phyloP scores from a whole-genome alignment of 2,113 vertebrate genomes.

The Hipposideros armiger region DNA sequence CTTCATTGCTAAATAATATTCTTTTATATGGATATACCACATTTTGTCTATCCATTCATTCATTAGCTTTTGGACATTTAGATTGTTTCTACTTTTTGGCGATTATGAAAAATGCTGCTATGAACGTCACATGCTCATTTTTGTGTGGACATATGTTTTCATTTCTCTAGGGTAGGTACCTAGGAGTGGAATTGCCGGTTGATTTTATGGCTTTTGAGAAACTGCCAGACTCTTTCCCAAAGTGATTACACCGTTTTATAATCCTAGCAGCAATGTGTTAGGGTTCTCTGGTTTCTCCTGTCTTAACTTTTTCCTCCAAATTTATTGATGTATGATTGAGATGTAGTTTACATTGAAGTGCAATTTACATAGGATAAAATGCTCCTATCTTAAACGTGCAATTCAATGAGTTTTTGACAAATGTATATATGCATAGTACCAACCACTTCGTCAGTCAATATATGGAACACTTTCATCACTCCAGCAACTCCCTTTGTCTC shows the following conservation, averaged over 20 bases:
- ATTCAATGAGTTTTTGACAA: neutral
- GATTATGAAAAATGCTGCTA: neutral
- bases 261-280: neutral
- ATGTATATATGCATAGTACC: neutral
- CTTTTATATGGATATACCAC: neutral
- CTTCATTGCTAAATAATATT: neutral
- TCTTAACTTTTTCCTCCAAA: neutral
- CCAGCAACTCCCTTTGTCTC: neutral
- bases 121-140: neutral
- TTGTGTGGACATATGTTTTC: neutral
- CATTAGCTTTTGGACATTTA: neutral
- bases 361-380: neutral
- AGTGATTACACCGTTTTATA: neutral
- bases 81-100: neutral
- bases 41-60: neutral
- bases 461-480: neutral
- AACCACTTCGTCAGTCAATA: neutral
- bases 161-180: neutral
- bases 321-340: neutral
- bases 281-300: neutral
- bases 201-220: constrained; percentile 12
- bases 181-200: neutral
- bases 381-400: neutral
- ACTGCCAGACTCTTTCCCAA: neutral
- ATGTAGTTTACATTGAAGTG: neutral